phyloP scores from a whole-genome alignment of 1,140 invertebrate species.

The Scaptomyza pallida region DNA sequence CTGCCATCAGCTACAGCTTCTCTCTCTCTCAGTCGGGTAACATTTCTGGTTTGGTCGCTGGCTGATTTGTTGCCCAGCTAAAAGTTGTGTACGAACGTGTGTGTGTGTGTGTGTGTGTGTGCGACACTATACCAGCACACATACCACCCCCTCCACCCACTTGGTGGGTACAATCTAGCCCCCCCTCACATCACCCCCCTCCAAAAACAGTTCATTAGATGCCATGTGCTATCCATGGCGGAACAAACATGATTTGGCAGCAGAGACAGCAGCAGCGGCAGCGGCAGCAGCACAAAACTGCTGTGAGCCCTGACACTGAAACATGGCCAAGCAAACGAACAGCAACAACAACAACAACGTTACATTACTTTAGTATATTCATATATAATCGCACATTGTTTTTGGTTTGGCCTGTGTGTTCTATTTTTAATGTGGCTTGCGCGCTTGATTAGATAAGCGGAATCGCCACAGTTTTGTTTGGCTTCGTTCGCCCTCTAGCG shows the following conservation, averaged over 20 bases:
- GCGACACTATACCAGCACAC: constrained; percentile 5
- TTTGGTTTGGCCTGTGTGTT: constrained; percentile 29
- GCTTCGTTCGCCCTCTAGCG: neutral
- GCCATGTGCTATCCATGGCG: constrained; percentile 76
- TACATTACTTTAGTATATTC: neutral
- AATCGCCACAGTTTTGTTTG: neutral
- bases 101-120: constrained; percentile 30
- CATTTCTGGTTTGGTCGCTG: constrained; percentile 75
- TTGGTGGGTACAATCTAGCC: constrained; percentile 13
- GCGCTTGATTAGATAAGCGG: constrained; percentile 69
- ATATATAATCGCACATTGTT: no score
- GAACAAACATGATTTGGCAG: constrained; percentile 79
- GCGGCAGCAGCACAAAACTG: neutral
- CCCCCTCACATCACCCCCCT: constrained; percentile 68
- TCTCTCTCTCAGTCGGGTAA: constrained; percentile 30
- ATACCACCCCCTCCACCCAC: neutral
- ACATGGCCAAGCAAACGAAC: neutral
- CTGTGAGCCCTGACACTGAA: constrained; percentile 51
- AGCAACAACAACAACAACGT: neutral
- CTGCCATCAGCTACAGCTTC: constrained; percentile 2
- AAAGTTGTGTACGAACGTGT: neutral
- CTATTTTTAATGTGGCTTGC: constrained; percentile 59
- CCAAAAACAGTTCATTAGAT: constrained; percentile 78
- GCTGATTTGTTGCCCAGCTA: constrained; percentile 76
- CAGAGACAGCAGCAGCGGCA: neutral